These are phyloP conservation scores for Temnothorax curvispinosus DNA, from an alignment of 1,140 invertebrate genomes.

Conservation along the genomic window DNA sequence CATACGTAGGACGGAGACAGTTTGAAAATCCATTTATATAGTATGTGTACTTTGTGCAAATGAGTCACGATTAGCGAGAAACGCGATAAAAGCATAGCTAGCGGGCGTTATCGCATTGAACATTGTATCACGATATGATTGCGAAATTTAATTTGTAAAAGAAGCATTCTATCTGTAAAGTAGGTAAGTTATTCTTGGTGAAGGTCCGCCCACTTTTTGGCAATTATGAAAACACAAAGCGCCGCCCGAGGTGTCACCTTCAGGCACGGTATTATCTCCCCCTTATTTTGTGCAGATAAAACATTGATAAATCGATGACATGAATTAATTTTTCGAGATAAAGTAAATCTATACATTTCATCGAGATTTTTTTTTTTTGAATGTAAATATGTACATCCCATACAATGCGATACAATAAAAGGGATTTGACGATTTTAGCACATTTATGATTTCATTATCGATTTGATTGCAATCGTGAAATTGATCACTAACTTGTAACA, in stretches of 20 bases:
- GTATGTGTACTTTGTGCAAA: slow-evolving; percentile 42
- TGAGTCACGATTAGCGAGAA: slow-evolving; percentile 44
- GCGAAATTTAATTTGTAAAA: slow-evolving; percentile 35
- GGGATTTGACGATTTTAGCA: background rate
- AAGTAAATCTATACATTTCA: background rate
- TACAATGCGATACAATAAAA: background rate
- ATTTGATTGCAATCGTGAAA: slow-evolving; percentile 42
- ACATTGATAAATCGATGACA: slow-evolving; percentile 1
- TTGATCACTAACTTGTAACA: slow-evolving; percentile 51
- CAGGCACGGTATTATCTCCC: background rate
- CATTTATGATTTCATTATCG: background rate
- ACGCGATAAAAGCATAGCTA: slow-evolving; percentile 34
- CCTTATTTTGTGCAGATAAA: slow-evolving; percentile 17
- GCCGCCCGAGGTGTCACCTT: background rate
- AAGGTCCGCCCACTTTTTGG: background rate
- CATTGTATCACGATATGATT: background rate
- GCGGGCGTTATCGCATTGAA: slow-evolving; percentile 28
- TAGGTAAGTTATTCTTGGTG: slow-evolving; percentile 63
- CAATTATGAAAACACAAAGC: background rate
- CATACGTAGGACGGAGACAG: slow-evolving; percentile 26
- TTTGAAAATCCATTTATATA: slow-evolving; percentile 28
- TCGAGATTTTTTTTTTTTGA: background rate
- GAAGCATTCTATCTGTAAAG: background rate
- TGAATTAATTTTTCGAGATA: background rate
- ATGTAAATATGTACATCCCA: background rate